Evolutionary conservation across 35 echinoderm and acorn worm species (phyloP).

Genomic region (Heliocidaris erythrogramma): DNA sequence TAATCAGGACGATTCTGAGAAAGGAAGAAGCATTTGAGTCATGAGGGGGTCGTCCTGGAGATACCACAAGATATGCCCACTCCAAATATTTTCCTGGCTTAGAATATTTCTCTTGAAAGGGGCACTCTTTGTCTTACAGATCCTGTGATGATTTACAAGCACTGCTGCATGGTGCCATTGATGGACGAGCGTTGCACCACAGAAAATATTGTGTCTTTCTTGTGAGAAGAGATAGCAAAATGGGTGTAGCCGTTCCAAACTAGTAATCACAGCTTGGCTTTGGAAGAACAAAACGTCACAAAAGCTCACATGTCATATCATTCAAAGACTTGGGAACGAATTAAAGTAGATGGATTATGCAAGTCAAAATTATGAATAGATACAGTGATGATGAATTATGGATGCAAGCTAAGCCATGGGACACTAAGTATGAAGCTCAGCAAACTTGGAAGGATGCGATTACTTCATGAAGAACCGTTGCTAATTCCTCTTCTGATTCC

Average conservation of each 20-base stretch:
- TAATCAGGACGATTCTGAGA: neutral
- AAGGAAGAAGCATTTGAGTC: neutral
- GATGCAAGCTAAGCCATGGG: neutral
- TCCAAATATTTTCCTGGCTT: constrained; percentile 11
- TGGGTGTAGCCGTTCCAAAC: neutral
- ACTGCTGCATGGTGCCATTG: neutral
- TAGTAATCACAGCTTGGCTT: neutral
- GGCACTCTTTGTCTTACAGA: constrained; percentile 1
- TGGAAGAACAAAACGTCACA: neutral
- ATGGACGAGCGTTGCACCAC: neutral
- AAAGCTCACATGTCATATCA: neutral
- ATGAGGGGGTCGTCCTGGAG: neutral
- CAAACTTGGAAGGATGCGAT: neutral
- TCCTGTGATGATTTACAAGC: neutral
- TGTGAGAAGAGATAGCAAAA: neutral
- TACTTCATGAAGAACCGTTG: neutral
- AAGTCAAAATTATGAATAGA: neutral
- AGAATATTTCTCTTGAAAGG: neutral
- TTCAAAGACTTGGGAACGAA: neutral
- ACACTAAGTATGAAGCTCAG: neutral
- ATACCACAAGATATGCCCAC: neutral
- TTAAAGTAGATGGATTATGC: neutral
- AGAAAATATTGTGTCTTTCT: neutral
- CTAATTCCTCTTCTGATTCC: neutral
- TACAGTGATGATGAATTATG: neutral